These are phyloP conservation scores for Athalia circularis DNA, from an alignment of 2,888 invertebrate genomes.

Conservation along the genomic window DNA sequence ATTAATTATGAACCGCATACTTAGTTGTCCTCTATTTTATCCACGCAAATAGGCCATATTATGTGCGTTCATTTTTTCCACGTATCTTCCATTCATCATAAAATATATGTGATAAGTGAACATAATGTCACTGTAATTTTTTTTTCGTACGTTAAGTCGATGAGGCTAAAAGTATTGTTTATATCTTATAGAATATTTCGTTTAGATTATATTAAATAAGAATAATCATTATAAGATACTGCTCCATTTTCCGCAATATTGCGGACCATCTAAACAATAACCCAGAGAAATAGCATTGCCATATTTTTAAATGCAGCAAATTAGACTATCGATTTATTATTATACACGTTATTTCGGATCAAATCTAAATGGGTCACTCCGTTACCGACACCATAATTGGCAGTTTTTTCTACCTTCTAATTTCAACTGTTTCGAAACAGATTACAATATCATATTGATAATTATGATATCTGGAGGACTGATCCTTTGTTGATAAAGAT, in stretches of 20 bases:
- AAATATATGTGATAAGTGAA: neutral
- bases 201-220: neutral
- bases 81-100: neutral
- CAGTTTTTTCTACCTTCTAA: neutral
- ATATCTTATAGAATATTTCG: neutral
- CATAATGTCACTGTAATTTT: neutral
- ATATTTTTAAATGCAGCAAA: no score
- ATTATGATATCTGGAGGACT: neutral
- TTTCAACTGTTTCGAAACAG: neutral
- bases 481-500: neutral
- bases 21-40: neutral
- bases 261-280: neutral
- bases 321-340: no score
- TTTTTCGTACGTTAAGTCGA: neutral
- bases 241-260: neutral
- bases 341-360: no score
- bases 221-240: neutral
- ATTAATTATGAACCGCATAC: neutral
- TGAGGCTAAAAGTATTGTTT: slow-evolving; percentile 23
- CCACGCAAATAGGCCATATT: neutral
- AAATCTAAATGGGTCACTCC: no score
- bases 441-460: neutral
- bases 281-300: neutral
- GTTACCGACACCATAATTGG: neutral
- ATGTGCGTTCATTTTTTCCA: neutral